Percentiles rank a stretch among this genome's conserved stretches.
phyloP scores from a whole-genome alignment of 2,888 invertebrate genomes.

The Crepidodera aurea region DNA sequence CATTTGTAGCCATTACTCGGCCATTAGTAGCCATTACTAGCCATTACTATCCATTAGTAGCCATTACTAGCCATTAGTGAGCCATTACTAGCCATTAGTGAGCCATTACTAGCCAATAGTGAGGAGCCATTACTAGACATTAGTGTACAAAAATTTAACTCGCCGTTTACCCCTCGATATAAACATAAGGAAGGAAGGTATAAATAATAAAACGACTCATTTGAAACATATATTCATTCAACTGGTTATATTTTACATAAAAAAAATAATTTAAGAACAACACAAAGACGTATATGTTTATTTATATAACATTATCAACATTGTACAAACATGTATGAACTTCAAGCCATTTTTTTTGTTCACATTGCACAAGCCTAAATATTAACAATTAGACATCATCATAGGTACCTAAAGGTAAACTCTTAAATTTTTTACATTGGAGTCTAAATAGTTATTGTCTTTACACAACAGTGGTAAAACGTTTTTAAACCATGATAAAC shows the following conservation, averaged over 20 bases:
- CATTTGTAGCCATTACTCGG: too few relatives aligned
- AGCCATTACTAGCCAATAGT: too few relatives aligned
- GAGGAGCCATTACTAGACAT: too few relatives aligned
- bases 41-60: too few relatives aligned
- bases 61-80: too few relatives aligned
- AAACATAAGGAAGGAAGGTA: too few relatives aligned
- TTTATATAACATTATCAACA: background rate
- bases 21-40: too few relatives aligned
- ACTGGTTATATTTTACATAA: conserved; percentile 5
- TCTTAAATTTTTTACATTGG: conserved; percentile 38
- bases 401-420: conserved; percentile 30
- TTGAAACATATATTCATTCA: background rate
- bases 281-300: conserved; percentile 10
- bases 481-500: conserved; percentile 42
- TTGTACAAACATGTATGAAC: conserved; percentile 13
- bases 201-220: too few relatives aligned
- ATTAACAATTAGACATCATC: conserved; percentile 34
- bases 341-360: conserved; percentile 35
- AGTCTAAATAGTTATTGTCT: conserved; percentile 62
- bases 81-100: too few relatives aligned
- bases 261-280: conserved; percentile 13
- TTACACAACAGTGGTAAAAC: conserved; percentile 60
- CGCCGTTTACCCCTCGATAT: too few relatives aligned
- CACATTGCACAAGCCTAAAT: conserved; percentile 38
- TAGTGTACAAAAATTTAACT: too few relatives aligned